Conservation (phyloP, 2,797 vertebrate species). For the Sebastes paucispinis region DNA sequence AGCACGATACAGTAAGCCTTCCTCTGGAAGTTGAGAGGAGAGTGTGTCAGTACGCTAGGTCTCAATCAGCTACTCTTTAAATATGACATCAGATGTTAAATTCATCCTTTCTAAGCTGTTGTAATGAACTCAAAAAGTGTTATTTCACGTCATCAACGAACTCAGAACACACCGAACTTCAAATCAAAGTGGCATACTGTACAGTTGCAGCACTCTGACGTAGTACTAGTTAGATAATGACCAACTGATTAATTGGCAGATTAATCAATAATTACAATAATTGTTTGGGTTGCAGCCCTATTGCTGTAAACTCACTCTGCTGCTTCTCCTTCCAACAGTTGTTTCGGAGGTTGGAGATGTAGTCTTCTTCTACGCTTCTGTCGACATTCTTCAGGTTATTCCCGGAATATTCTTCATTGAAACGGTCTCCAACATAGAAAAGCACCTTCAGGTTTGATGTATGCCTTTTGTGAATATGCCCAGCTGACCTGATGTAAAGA, state of each 20-base stretch:
- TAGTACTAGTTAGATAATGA: neutral
- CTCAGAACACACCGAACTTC: neutral
- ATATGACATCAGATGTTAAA: neutral
- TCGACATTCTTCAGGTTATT: conserved; percentile 90
- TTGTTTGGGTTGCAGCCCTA: rapidly evolving
- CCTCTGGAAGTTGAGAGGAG: conserved; percentile 85
- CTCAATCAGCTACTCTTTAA: neutral
- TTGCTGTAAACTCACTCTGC: conserved; percentile 87
- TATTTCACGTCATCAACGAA: neutral
- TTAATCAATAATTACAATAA: neutral
- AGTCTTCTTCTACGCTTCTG: conserved; percentile 95
- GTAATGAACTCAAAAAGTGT: neutral
- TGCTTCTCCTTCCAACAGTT: conserved; percentile 99
- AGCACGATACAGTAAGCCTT: conserved; percentile 96
- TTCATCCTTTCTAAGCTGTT: too few species aligned
- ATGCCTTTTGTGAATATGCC: conserved; percentile 88
- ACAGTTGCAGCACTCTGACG: neutral
- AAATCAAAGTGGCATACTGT: neutral
- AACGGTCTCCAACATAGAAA: conserved; percentile 92
- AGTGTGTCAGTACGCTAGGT: neutral
- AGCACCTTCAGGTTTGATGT: conserved; percentile 91
- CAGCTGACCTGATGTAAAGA: conserved; percentile 86
- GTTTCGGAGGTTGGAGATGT: conserved; percentile 96
- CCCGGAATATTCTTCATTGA: conserved; percentile 90
- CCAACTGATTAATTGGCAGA: neutral